A percentile compares a stretch with the other conserved stretches of the same genome.
These are phyloP conservation scores for Oreortyx pictus DNA, from an alignment of 2,797 vertebrate species.

Conservation along the genomic window DNA sequence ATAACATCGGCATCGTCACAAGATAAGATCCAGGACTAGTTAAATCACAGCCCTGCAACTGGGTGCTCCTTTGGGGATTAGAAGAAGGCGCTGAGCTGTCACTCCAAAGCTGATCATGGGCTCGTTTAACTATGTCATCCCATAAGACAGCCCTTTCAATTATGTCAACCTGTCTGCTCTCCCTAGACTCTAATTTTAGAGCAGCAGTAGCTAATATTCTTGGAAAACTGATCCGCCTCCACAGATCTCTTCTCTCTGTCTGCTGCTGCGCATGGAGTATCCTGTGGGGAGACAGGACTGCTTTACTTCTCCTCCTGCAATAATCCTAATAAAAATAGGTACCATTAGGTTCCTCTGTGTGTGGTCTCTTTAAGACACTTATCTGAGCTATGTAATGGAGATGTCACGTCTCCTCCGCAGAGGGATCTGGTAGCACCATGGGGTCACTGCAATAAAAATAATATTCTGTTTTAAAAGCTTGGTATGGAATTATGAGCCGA, in stretches of 20 bases:
- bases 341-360: constrained; percentile 67
- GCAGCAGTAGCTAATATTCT: constrained; percentile 76
- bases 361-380: constrained; percentile 72
- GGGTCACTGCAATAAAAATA: constrained; percentile 63
- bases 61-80: constrained; percentile 61
- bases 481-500: constrained; percentile 20
- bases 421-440: constrained; percentile 21
- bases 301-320: constrained; percentile 67
- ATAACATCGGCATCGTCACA: constrained; percentile 63
- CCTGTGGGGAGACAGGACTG: constrained; percentile 67
- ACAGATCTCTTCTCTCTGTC: constrained; percentile 66
- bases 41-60: constrained; percentile 59
- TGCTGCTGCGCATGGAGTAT: constrained; percentile 66
- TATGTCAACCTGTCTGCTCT: constrained; percentile 76
- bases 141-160: constrained; percentile 76
- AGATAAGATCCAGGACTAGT: constrained; percentile 70
- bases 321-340: constrained; percentile 75
- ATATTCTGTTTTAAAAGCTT: constrained; percentile 52
- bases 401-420: constrained; percentile 62
- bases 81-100: constrained; percentile 65
- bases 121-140: constrained; percentile 75
- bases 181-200: constrained; percentile 77
- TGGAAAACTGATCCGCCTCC: constrained; percentile 70
- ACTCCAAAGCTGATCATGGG: constrained; percentile 72
- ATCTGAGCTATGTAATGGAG: constrained; percentile 69